Evolutionary conservation across 2,888 invertebrate genomes (phyloP).

Genomic region (Trachelus stipa): DNA sequence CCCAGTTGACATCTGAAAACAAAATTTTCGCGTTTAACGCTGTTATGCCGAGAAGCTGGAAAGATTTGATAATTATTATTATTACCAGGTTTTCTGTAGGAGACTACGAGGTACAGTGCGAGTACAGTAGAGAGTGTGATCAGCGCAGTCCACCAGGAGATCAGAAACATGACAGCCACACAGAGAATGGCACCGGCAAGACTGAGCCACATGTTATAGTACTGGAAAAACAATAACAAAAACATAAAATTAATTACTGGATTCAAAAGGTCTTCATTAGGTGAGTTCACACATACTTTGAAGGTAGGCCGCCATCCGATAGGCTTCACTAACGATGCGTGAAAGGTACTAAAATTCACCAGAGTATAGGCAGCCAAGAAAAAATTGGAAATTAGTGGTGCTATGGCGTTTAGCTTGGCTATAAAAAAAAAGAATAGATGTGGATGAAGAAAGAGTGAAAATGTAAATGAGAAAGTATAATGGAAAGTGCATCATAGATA

Average conservation of each 20-base stretch:
- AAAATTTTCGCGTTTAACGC: neutral
- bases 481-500: constrained; percentile 24
- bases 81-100: constrained; percentile 83
- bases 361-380: constrained; percentile 94
- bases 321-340: constrained; percentile 88
- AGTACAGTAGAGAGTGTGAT: constrained; percentile 90
- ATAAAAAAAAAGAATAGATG: constrained; percentile 42
- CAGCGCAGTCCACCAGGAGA: constrained; percentile 93
- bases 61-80: constrained; percentile 76
- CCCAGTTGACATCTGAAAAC: constrained; percentile 90
- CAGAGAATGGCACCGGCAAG: constrained; percentile 85
- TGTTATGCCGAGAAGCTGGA: constrained; percentile 91
- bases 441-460: constrained; percentile 16
- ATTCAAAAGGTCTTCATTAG: neutral
- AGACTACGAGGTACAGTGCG: constrained; percentile 90
- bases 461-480: neutral
- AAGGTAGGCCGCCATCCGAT: constrained; percentile 93
- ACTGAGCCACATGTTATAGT: constrained; percentile 93
- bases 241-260: constrained; percentile 51
- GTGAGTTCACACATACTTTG: constrained; percentile 70
- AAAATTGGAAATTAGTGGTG: constrained; percentile 95
- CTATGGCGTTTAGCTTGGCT: constrained; percentile 90
- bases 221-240: constrained; percentile 68
- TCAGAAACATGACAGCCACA: constrained; percentile 92
- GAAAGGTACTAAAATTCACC: constrained; percentile 96